Percentiles rank a stretch among this genome's conserved stretches.
Conservation (phyloP, 2,797 vertebrate genomes). For the Avahi laniger region DNA sequence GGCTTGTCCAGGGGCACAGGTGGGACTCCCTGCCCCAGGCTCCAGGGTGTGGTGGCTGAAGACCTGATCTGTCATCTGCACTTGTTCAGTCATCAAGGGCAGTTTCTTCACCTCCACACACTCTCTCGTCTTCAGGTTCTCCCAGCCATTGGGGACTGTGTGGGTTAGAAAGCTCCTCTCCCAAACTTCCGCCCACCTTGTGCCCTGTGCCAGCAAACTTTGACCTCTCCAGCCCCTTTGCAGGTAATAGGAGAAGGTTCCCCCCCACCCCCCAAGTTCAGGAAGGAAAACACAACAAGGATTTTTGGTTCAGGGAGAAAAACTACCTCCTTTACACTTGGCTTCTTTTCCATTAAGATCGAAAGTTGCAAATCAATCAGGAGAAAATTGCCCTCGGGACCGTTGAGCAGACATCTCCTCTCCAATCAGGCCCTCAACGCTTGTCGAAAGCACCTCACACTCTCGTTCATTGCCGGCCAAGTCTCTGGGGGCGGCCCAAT, state of each 20-base stretch:
- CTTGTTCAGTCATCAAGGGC: background rate
- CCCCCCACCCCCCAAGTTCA: background rate
- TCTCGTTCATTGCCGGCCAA: conserved; percentile 61
- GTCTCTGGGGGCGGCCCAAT: conserved; percentile 55
- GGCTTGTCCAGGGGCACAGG: background rate
- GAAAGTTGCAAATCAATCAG: conserved; percentile 74
- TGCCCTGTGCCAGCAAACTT: background rate
- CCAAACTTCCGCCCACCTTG: background rate
- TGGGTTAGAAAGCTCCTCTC: conserved; percentile 8
- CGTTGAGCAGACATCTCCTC: conserved; percentile 63
- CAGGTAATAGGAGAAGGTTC: background rate
- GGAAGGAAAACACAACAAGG: conserved; percentile 14
- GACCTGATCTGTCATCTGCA: background rate
- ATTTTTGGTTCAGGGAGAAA: conserved; percentile 43
- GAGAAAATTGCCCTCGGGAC: conserved; percentile 76
- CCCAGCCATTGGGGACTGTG: background rate
- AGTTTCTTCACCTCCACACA: background rate
- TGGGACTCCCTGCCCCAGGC: background rate
- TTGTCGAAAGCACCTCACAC: conserved; percentile 68
- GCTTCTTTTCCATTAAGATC: conserved; percentile 73
- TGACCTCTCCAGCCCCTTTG: background rate
- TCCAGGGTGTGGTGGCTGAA: background rate
- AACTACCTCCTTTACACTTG: conserved; percentile 55
- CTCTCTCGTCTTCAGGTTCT: background rate
- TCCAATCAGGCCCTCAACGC: conserved; percentile 58